Conservation (phyloP, 2,797 vertebrate genomes). For the Capromys pilorides region DNA sequence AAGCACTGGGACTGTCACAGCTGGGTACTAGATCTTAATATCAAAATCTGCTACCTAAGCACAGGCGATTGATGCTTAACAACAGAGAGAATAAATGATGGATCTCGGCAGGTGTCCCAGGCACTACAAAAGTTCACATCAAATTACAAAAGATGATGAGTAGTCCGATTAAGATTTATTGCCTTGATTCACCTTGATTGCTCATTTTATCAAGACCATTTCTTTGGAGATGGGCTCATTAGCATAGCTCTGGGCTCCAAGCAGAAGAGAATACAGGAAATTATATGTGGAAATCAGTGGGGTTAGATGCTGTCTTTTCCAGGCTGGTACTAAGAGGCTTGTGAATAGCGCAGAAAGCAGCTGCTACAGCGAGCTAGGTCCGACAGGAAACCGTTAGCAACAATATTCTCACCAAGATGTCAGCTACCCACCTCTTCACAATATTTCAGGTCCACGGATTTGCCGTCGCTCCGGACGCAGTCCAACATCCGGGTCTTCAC, state of each 20-base stretch:
- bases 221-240: constrained; percentile 82
- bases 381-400: constrained; percentile 66
- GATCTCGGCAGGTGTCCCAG: constrained; percentile 83
- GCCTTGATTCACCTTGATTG: constrained; percentile 85
- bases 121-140: constrained; percentile 76
- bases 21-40: constrained; percentile 76
- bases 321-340: constrained; percentile 80
- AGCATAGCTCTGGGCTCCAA: constrained; percentile 75
- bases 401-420: constrained; percentile 64
- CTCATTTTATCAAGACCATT: constrained; percentile 83
- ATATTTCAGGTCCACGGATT: constrained; percentile 95
- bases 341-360: constrained; percentile 82
- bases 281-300: constrained; percentile 75
- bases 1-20: constrained; percentile 67
- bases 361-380: constrained; percentile 72
- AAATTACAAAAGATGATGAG: constrained; percentile 85
- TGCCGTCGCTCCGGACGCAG: constrained; percentile 97
- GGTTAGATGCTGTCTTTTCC: constrained; percentile 72
- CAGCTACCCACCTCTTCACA: constrained; percentile 93
- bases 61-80: constrained; percentile 78
- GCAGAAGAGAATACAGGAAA: constrained; percentile 80
- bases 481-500: constrained; percentile 98
- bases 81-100: constrained; percentile 79
- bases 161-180: constrained; percentile 86
- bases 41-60: constrained; percentile 75